phyloP scores from a whole-genome alignment of 1,140 invertebrate genomes.

The Dufourea novaeangliae region DNA sequence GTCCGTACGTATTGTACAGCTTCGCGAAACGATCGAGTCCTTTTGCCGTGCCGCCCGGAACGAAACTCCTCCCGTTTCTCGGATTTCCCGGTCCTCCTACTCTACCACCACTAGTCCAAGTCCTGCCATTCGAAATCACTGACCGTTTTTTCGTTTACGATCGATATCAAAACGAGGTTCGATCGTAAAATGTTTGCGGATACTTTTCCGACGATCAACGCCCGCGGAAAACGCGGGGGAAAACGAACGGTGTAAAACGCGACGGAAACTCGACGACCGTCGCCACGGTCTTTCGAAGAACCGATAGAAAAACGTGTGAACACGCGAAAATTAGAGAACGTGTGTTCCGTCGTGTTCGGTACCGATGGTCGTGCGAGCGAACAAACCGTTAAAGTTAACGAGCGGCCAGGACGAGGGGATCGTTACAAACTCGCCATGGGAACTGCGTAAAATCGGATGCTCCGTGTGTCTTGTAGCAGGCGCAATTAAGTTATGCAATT shows the following conservation, averaged over 20 bases:
- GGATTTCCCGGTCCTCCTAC: background rate
- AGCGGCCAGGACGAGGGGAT: slow-evolving; percentile 11
- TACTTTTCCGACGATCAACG: background rate
- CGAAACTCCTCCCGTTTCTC: slow-evolving; percentile 33
- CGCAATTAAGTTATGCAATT: slow-evolving; percentile 34
- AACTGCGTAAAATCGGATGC: slow-evolving; percentile 31
- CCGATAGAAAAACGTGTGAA: slow-evolving; percentile 33
- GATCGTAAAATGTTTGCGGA: background rate
- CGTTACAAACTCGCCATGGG: slow-evolving; percentile 33
- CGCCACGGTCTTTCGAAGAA: background rate
- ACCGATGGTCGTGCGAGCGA: background rate
- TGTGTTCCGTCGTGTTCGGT: background rate
- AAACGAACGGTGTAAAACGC: too few relatives aligned
- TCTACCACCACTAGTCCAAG: too few relatives aligned
- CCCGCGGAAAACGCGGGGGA: background rate
- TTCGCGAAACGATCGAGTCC: slow-evolving; percentile 42
- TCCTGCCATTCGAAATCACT: background rate
- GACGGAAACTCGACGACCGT: background rate
- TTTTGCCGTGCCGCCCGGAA: slow-evolving; percentile 3
- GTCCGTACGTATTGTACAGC: slow-evolving; percentile 29
- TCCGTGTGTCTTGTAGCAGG: slow-evolving; percentile 6
- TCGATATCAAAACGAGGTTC: background rate
- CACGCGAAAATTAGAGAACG: slow-evolving; percentile 36
- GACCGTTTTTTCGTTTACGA: background rate
- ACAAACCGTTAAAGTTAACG: slow-evolving; percentile 24